Base-by-base conservation (phyloP, 2,113 vertebrate species). In the Symphodus melops region DNA sequence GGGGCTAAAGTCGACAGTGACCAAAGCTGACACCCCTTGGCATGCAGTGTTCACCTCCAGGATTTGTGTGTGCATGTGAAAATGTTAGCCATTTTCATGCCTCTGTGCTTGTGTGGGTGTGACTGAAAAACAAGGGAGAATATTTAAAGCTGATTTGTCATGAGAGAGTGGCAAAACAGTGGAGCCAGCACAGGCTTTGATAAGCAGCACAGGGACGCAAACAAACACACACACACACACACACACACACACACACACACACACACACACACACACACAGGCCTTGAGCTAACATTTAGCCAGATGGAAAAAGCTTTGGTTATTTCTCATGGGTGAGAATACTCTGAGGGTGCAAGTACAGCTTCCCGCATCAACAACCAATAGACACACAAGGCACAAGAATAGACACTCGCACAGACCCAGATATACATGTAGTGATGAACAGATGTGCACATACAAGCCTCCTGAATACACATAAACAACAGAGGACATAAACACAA, bases 81-180 rank as follows among this genome's bases (percentile, higher is more conserved):
- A 74, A 60, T 85, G 60, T 66, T 1, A 71, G 52, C 66, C 49
- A 77, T 78, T 82, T 85, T 81, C 56, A 79, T 78, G 72, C 75
- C 82, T 86, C 64, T 64, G 0, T 83, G 86, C 77, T 51, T 60
- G 63, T 67, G 73, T 83, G 55, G 81, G 78, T 52, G 49, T 90
- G 85, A 88, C 87, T 66, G 72, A 68, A 68, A 83, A 84, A 86
- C 75, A 87, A 65, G 62, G 58, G 67, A 80, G 77, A 80, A 84
- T 85, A 84, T 92, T 87, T 87, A 87, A 85, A 86, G 84, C 77
- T 86, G 76, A 88, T 90, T 84, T 90, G 82, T 82, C 83, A 85
- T 86, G 82, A 88, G 84, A 82, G 81, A 86, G 75, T 62, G 64
- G 72, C 78, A 85, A 88, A 89, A 86, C 73, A 85, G 76, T 82